Conservation (phyloP, 2,113 vertebrate genomes). For the Hippocampus comes region DNA sequence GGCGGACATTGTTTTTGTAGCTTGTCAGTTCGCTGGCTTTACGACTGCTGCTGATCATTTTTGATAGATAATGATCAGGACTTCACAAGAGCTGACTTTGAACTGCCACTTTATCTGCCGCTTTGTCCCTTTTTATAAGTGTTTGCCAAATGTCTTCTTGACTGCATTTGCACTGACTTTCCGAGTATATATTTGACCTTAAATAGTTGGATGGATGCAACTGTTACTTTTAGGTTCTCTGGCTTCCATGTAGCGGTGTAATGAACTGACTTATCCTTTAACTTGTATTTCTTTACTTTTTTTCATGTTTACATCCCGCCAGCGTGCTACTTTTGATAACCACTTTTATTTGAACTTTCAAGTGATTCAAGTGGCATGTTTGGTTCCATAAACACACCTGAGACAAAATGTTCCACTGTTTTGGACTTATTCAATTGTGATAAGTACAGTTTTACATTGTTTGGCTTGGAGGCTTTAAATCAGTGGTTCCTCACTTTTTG, state of each 20-base stretch:
- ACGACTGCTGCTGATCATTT: not conserved
- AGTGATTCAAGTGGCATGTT: too few relatives aligned
- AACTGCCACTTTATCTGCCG: conserved; percentile 2
- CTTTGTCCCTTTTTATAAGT: not conserved
- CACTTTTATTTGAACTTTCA: too few relatives aligned
- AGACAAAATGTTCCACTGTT: too few relatives aligned
- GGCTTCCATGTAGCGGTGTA: not conserved
- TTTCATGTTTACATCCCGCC: not conserved
- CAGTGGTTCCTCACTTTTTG: too few relatives aligned
- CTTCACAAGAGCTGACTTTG: not conserved
- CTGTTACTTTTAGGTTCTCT: not conserved
- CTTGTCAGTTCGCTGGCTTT: not conserved
- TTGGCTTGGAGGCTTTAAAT: too few relatives aligned
- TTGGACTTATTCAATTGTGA: too few relatives aligned
- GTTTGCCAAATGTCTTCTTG: conserved; percentile 37
- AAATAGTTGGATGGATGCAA: not conserved
- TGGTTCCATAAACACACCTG: too few relatives aligned
- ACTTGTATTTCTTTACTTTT: not conserved
- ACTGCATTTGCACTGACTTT: conserved; percentile 41
- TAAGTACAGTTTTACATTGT: too few relatives aligned
- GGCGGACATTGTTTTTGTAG: not conserved
- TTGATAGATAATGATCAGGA: not conserved
- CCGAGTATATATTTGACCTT: conserved; percentile 39
- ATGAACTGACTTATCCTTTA: not conserved
- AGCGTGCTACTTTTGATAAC: too few relatives aligned